Conservation (phyloP, 2,113 vertebrate genomes). For the Zonotrichia leucophrys region DNA sequence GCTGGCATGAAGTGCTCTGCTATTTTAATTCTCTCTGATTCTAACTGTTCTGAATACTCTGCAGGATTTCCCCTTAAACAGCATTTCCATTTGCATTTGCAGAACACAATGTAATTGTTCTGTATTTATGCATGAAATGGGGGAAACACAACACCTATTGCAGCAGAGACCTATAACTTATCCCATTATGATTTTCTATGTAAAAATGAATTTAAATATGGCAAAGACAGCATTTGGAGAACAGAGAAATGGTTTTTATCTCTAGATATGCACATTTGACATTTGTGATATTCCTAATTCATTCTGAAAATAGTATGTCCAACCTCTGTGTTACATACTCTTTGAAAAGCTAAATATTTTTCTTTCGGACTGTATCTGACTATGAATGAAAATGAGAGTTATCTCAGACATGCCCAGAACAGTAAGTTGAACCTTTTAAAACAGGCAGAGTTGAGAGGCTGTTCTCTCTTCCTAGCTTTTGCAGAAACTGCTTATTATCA, state of each 20-base stretch:
- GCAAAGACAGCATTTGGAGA: not conserved
- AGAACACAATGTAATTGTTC: rapidly evolving
- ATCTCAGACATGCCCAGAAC: not conserved
- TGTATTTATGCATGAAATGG: not conserved
- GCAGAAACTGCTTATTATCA: not conserved
- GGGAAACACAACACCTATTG: not conserved
- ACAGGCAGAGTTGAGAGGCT: not conserved
- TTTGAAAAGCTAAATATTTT: not conserved
- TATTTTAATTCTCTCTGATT: not conserved
- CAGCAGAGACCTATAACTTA: not conserved
- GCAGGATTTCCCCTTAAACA: not conserved
- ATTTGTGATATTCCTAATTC: not conserved
- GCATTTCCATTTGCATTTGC: not conserved
- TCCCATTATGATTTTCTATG: not conserved
- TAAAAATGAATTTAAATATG: not conserved
- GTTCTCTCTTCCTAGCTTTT: not conserved
- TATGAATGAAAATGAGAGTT: not conserved
- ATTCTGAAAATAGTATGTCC: not conserved
- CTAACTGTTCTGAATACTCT: not conserved
- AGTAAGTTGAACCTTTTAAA: not conserved
- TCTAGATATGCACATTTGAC: not conserved
- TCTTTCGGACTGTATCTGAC: not conserved
- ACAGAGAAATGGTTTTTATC: not conserved
- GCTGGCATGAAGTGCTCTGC: not conserved
- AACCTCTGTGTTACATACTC: not conserved